Percentiles rank a stretch among this genome's conserved stretches.
Conservation (phyloP, 2,888 invertebrate genomes). For the Frankliniella intonsa region DNA sequence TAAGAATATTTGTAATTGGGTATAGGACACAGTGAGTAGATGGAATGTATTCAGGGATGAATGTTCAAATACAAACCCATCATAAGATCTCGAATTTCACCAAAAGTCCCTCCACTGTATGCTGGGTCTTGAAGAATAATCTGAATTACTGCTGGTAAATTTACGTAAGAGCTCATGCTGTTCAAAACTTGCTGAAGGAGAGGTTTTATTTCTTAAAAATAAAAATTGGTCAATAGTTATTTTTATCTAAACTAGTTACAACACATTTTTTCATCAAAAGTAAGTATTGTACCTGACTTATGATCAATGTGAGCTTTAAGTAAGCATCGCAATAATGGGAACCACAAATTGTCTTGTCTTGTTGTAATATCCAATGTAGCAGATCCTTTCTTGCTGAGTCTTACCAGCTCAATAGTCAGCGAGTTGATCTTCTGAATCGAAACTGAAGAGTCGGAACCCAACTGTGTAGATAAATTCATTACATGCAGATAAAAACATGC, state of each 20-base stretch:
- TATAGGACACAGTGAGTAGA: neutral
- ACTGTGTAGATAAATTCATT: neutral
- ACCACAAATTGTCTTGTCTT: slow-evolving; percentile 49
- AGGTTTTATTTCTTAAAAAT: slow-evolving; percentile 36
- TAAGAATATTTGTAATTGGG: slow-evolving; percentile 2
- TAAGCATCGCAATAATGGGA: slow-evolving; percentile 44
- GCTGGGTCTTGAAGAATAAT: slow-evolving; percentile 50
- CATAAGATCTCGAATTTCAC: slow-evolving; percentile 52
- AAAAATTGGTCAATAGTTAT: slow-evolving; percentile 35
- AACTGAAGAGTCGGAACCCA: neutral
- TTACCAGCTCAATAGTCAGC: slow-evolving; percentile 41
- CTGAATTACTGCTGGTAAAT: slow-evolving; percentile 51
- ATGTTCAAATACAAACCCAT: slow-evolving; percentile 44
- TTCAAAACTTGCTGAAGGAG: slow-evolving; percentile 45
- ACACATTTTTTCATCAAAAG: neutral
- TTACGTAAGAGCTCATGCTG: slow-evolving; percentile 53
- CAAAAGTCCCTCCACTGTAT: slow-evolving; percentile 52
- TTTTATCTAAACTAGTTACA: slow-evolving; percentile 34
- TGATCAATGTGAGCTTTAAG: slow-evolving; percentile 8
- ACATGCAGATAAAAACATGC: neutral
- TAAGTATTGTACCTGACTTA: neutral
- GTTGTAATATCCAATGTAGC: slow-evolving; percentile 43
- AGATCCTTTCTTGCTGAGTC: slow-evolving; percentile 51
- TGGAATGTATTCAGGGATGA: neutral
- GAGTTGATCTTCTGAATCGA: neutral